Evolutionary conservation across 2,888 invertebrate species (phyloP).

Genomic region (Apodemia zela): DNA sequence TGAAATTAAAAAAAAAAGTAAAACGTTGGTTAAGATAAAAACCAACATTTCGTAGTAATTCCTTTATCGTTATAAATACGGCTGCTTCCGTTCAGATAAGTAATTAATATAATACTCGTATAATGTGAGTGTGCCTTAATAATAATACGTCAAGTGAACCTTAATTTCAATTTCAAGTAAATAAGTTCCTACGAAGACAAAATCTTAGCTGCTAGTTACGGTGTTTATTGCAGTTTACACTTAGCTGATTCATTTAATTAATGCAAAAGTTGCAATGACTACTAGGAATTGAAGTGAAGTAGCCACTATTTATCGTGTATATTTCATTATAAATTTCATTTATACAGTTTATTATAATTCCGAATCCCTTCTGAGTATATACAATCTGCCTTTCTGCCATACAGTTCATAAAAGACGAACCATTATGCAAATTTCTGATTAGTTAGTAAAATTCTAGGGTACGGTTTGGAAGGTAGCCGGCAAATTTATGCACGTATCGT

Average conservation of each 20-base stretch:
- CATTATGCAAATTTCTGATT: too few relatives aligned
- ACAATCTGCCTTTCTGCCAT: not conserved
- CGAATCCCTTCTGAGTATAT: not conserved
- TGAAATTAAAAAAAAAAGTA: too few relatives aligned
- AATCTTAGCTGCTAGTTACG: not conserved
- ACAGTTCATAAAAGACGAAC: not conserved
- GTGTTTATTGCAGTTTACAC: not conserved
- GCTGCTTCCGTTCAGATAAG: too few relatives aligned
- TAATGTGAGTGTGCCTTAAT: not conserved
- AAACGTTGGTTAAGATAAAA: too few relatives aligned
- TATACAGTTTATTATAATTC: not conserved
- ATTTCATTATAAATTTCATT: not conserved
- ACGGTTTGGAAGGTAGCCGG: too few relatives aligned
- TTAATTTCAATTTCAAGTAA: not conserved
- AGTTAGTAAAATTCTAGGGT: too few relatives aligned
- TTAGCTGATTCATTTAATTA: constrained; percentile 4
- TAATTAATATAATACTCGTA: not conserved
- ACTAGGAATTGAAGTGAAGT: not conserved
- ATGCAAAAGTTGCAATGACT: not conserved
- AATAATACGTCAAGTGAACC: not conserved
- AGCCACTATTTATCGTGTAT: not conserved
- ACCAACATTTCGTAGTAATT: too few relatives aligned
- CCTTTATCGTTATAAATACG: too few relatives aligned
- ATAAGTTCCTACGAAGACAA: not conserved
- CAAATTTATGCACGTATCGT: too few relatives aligned